These are phyloP conservation scores for Eilema caniola DNA, from an alignment of 2,888 invertebrate genomes.

Conservation along the genomic window DNA sequence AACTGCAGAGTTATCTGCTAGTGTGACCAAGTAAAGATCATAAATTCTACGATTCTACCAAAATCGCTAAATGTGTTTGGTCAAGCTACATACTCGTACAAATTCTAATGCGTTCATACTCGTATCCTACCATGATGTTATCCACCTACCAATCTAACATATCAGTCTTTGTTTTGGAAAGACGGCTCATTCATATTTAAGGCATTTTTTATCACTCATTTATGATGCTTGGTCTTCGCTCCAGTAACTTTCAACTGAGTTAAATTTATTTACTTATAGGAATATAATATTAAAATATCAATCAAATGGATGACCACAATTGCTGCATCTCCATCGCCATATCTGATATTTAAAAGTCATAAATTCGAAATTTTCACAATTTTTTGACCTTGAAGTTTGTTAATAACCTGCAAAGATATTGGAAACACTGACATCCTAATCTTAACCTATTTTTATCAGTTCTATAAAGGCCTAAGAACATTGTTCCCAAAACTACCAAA, in stretches of 20 bases:
- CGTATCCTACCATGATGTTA: slow-evolving; percentile 40
- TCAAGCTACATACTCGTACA: slow-evolving; percentile 1
- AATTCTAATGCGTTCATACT: slow-evolving; percentile 14
- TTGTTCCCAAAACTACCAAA: slow-evolving; percentile 24
- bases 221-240: not conserved
- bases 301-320: too few relatives aligned
- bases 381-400: too few relatives aligned
- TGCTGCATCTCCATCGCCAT: not conserved
- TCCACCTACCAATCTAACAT: slow-evolving; percentile 44
- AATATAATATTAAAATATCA: not conserved
- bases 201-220: slow-evolving; percentile 49
- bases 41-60: slow-evolving; percentile 3
- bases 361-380: not conserved
- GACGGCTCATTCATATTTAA: slow-evolving; percentile 54
- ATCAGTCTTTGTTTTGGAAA: slow-evolving; percentile 67
- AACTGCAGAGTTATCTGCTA: not conserved
- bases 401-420: not conserved
- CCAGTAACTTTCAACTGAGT: not conserved
- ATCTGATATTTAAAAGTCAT: not conserved
- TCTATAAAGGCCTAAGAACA: slow-evolving; percentile 20
- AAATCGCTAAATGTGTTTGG: slow-evolving; percentile 7
- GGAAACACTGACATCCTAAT: not conserved
- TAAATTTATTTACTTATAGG: not conserved
- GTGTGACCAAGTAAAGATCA: not conserved
- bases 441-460: slow-evolving; percentile 6